Evolutionary conservation across 2,113 vertebrate genomes (phyloP).

Genomic region (Lamprotornis superbus): DNA sequence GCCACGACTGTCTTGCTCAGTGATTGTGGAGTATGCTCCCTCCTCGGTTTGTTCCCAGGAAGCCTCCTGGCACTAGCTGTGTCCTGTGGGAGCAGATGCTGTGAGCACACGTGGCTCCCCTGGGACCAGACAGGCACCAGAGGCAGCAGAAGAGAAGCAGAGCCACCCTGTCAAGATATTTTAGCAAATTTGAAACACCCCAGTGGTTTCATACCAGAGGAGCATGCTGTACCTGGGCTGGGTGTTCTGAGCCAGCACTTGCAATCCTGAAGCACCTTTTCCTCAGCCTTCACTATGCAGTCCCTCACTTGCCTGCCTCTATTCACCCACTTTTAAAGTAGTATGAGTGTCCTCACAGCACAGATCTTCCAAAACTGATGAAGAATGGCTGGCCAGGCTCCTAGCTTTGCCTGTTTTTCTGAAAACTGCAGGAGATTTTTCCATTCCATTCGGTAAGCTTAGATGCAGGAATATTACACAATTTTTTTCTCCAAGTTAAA

Average conservation of each 20-base stretch:
- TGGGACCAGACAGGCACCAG: not conserved
- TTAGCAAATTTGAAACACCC: not conserved
- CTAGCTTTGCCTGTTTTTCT: not conserved
- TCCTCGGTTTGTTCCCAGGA: not conserved
- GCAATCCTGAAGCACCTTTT: not conserved
- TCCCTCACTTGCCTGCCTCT: not conserved
- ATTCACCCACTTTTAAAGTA: not conserved
- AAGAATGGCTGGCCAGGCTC: not conserved
- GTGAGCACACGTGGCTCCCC: not conserved
- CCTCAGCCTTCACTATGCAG: not conserved
- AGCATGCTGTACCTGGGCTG: rapidly evolving
- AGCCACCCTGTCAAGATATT: not conserved
- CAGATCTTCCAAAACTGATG: not conserved
- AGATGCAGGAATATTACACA: not conserved
- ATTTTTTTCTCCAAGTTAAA: not conserved
- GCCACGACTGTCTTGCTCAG: not conserved
- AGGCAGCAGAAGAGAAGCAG: not conserved
- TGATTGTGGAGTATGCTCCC: rapidly evolving
- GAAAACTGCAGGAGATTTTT: not conserved
- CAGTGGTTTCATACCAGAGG: not conserved
- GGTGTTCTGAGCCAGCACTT: not conserved
- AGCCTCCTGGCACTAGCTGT: rapidly evolving
- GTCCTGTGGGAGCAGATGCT: rapidly evolving
- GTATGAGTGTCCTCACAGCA: not conserved
- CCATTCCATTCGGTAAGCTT: not conserved